phyloP scores from a whole-genome alignment of 2,797 vertebrate genomes.

The Epinephelus malabaricus region DNA sequence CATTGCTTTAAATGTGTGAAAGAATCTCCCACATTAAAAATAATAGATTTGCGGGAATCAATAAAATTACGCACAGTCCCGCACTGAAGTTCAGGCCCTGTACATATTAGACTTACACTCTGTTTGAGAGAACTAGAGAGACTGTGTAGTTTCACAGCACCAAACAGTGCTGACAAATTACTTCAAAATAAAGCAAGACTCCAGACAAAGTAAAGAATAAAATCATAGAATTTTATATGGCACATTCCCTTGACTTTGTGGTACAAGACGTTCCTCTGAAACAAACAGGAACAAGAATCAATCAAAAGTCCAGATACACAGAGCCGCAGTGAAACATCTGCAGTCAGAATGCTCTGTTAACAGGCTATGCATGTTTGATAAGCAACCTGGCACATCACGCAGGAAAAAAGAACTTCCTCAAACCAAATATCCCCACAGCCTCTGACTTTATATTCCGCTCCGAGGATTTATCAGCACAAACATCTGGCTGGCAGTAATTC shows the following conservation, averaged over 20 bases:
- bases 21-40: no score
- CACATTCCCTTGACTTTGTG: not conserved
- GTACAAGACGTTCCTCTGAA: not conserved
- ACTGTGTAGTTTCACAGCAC: not conserved
- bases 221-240: not conserved
- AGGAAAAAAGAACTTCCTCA: not conserved
- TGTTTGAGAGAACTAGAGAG: no score
- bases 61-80: no score
- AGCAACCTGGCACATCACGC: constrained; percentile 27
- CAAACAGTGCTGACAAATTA: not conserved
- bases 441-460: constrained; percentile 11
- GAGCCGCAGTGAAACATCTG: constrained; percentile 25
- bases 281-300: constrained; percentile 9
- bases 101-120: no score
- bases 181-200: not conserved
- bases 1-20: no score
- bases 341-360: constrained; percentile 31
- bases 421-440: constrained; percentile 22
- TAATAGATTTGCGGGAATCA: no score
- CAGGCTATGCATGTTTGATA: constrained; percentile 46
- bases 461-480: constrained; percentile 17
- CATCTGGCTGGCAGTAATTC: constrained; percentile 16
- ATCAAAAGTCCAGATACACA: constrained; percentile 6
- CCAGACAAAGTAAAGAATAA: not conserved
- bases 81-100: no score